These are phyloP conservation scores for Pyrocephalus nanus DNA, from an alignment of 2,797 vertebrate species.

Conservation along the genomic window DNA sequence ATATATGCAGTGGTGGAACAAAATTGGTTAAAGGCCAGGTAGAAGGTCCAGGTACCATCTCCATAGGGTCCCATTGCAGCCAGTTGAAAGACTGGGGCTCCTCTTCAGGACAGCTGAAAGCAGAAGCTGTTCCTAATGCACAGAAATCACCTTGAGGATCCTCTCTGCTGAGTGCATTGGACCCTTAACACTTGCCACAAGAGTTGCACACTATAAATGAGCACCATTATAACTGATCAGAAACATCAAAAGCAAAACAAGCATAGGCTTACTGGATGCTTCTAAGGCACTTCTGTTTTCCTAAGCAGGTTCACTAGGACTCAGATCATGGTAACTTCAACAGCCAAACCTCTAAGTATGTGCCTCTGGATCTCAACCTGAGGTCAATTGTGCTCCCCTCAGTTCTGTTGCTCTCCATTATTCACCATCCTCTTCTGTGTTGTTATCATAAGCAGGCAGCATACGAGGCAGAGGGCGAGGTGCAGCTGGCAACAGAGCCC, in stretches of 20 bases:
- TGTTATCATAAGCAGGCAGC: slow-evolving; percentile 97
- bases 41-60: neutral
- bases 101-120: neutral
- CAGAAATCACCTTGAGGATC: neutral
- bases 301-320: neutral
- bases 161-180: neutral
- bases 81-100: neutral
- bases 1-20: neutral
- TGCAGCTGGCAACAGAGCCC: slow-evolving; percentile 90
- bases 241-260: neutral
- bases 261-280: neutral
- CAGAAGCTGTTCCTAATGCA: neutral
- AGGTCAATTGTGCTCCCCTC: rapidly evolving
- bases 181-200: neutral
- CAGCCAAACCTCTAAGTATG: neutral
- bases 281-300: neutral
- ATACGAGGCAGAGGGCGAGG: slow-evolving; percentile 96
- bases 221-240: neutral
- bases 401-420: neutral
- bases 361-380: neutral
- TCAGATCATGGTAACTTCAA: neutral
- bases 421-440: slow-evolving; percentile 71
- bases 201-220: neutral
- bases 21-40: neutral
- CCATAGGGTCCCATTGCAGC: rapidly evolving